Evolutionary conservation across 2,888 invertebrate genomes (phyloP), one percentile per base, ranked within the genome.

Genomic region (Synanthedon myopaeformis): DNA sequence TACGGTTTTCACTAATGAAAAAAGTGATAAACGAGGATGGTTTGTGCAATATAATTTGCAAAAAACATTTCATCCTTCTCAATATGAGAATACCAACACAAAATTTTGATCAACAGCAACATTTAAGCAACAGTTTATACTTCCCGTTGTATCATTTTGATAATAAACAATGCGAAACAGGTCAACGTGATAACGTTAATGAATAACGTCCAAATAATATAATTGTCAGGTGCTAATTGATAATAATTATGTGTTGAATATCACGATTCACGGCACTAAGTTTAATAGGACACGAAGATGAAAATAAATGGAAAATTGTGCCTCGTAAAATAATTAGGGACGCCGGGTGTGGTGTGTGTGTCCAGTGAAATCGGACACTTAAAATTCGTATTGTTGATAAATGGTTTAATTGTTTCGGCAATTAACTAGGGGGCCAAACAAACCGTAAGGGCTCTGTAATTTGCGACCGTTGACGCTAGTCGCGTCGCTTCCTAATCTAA

Each of bases 331-430:
- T 70, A 67, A 73, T 73, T 67, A 70, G 66, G 63, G 62, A 54
- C 59, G 53, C 56, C 58, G 66, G 66, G 65, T 54, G 65, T 59
- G 65, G 64, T 55, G 60, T 57, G 57, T 58, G 57, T 59, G 61
- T 58, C 57, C 58, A 62, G 62, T 61, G 66, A 64, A 71, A 72
- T 67, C 67, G 67, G 70, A 69, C 69, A 69, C 70, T 70, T 71
- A 67, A 67, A 69, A 69, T 69, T 69, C 66, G 65, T 67, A 64
- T 64, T 68, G 71, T 69, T 72, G 70, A 70, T 72, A 69, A 60
- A 57, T 58, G 60, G 57, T 58, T 57, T 60, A 60, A 61, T 60
- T 60, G 59, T 61, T 61, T 60, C 55, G 55, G 59, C 61, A 60
- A 60, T 61, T 59, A 58, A 58, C 60, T 51, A 45, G 49, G 28